Percentiles rank a stretch among this genome's conserved stretches.
phyloP scores from a whole-genome alignment of 1,140 invertebrate species.

The Bombyx mandarina region DNA sequence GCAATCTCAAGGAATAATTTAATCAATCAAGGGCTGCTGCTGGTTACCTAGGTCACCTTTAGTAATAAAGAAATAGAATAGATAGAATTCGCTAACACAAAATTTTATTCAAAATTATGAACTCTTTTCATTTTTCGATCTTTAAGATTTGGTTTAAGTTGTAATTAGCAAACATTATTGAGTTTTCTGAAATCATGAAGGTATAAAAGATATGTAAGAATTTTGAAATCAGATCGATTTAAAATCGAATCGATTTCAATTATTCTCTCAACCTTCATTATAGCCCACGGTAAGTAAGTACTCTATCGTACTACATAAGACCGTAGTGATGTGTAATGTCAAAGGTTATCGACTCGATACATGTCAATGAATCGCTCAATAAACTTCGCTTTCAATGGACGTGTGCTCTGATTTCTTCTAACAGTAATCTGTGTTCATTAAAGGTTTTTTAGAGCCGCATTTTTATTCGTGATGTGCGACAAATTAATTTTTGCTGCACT shows the following conservation, averaged over 20 bases:
- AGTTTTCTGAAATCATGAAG: too few species aligned
- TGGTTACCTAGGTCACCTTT: background rate
- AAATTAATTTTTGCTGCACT: too few species aligned
- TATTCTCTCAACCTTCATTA: too few species aligned
- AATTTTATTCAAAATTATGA: too few species aligned
- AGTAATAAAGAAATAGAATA: too few species aligned
- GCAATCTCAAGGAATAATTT: slow-evolving; percentile 6
- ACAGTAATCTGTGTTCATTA: slow-evolving; percentile 35
- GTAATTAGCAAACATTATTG: too few species aligned
- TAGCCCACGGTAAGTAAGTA: background rate
- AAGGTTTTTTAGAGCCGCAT: slow-evolving; percentile 14
- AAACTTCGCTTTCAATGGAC: slow-evolving; percentile 16
- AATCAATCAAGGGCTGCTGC: slow-evolving; percentile 4
- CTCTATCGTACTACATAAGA: slow-evolving; percentile 5
- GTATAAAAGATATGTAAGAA: too few species aligned
- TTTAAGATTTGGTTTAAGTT: too few species aligned
- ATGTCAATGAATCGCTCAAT: slow-evolving; percentile 26
- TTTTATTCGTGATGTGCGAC: slow-evolving; percentile 7
- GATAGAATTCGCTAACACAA: too few species aligned
- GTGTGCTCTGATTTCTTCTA: slow-evolving; percentile 23
- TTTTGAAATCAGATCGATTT: too few species aligned
- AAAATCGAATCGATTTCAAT: too few species aligned
- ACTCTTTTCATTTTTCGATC: too few species aligned
- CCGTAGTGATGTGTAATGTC: slow-evolving; percentile 16
- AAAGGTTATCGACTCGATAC: slow-evolving; percentile 28